Evolutionary conservation across 2,113 vertebrate species (phyloP), one percentile per base, ranked within the genome.

Genomic region (Dunckerocampus dactyliophorus): DNA sequence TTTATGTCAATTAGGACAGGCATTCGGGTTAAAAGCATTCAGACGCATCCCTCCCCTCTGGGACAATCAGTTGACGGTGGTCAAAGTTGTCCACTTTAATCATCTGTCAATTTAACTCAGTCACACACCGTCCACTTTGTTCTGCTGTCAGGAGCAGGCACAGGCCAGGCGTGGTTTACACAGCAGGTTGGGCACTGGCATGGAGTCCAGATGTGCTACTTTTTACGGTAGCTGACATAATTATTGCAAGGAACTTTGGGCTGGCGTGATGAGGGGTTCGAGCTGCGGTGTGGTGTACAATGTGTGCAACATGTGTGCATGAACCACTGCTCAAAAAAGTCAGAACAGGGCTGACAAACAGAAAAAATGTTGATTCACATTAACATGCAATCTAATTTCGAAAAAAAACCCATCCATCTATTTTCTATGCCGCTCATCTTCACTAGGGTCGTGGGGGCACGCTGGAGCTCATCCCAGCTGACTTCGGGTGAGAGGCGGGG

Each of bases 101-200:
- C 49, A 60, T 62, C 47, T 46, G 24, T 71, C 69, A 71, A 53
- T 43, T 76, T 47, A 34, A 15, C 49, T 57, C 50, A 47, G 39
- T 43, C 11, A 20, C 69, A 82, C 77, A 82, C 65, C 71, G 71
- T 53, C 22, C 10, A 52, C 65, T 75, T 71, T 85, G 79, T 80
- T 63, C 47, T 10, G 24, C 20, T 21, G 48, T 56, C 8, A 6
- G 63, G 53, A 81, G 68, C 7, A 61, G 63, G 61, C 37, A 13
- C 10, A 56, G 31, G 31, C 17, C 68, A 55, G 59, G 54, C 66
- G 63, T 28, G 24, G 21, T 15, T 52, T 42, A 14, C 62, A 65
- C 51, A 71, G 28, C 21, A 11, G 51, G 20, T 21, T 59, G 50
- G 39, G 52, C 24, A n/a, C 7, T 1, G 51, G n/a, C 7, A 5